Percentiles rank a stretch among this genome's conserved stretches.
These are phyloP conservation scores for Nomada ferruginata DNA, from an alignment of 2,888 invertebrate genomes.

Conservation along the genomic window DNA sequence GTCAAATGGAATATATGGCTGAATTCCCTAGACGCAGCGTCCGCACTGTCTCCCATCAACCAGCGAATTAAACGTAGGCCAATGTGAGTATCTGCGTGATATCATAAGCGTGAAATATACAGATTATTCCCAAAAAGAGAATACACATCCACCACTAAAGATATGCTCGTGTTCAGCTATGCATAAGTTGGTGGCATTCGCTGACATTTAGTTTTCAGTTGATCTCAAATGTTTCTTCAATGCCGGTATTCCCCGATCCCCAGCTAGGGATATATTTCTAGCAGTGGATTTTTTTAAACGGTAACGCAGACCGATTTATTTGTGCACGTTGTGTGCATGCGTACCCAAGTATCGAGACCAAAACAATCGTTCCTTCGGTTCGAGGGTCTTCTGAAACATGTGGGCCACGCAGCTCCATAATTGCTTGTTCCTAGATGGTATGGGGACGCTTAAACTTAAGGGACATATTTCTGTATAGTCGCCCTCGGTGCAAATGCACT, in stretches of 20 bases:
- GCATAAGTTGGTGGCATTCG: not conserved
- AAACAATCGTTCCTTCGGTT: slow-evolving; percentile 73
- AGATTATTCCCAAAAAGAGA: not conserved
- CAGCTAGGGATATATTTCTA: no score
- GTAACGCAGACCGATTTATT: no score
- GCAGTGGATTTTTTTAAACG: no score
- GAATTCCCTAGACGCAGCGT: slow-evolving; percentile 72
- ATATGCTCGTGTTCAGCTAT: not conserved
- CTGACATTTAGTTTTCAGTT: no score
- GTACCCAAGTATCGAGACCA: slow-evolving; percentile 78
- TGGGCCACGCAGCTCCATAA: slow-evolving; percentile 74
- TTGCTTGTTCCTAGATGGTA: slow-evolving; percentile 71
- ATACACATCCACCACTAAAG: not conserved
- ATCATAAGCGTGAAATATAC: not conserved
- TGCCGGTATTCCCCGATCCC: no score
- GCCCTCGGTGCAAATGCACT: slow-evolving; percentile 64
- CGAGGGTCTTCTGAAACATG: slow-evolving; percentile 76
- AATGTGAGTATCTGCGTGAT: slow-evolving; percentile 73
- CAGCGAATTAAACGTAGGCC: slow-evolving; percentile 77
- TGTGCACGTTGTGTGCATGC: not conserved
- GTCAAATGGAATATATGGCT: slow-evolving; percentile 71
- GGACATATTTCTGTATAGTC: slow-evolving; percentile 62
- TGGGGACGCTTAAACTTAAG: slow-evolving; percentile 58
- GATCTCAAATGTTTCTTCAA: no score
- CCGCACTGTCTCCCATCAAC: slow-evolving; percentile 72